Evolutionary conservation across 2,113 vertebrate genomes (phyloP), one percentile per base, ranked within the genome.

Genomic region (Ancistrus triradiatus): DNA sequence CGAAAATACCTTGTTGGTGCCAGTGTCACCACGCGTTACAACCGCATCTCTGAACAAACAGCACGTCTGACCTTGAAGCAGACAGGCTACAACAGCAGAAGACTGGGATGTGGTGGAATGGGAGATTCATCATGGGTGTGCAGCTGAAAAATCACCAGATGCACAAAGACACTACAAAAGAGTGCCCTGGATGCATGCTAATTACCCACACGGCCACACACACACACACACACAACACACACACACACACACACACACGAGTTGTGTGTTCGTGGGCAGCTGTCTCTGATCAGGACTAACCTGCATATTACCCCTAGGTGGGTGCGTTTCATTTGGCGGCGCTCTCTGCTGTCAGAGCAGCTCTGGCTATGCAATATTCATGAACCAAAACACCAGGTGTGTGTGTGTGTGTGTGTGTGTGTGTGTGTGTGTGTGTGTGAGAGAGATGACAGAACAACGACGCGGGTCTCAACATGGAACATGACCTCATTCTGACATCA

Each of bases 401-500:
- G n/a, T n/a, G n/a, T n/a, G n/a, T n/a, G n/a, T 18, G 15, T 14
- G 24, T 58, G 24, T 43, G 40, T 46, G 17, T 33, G 31, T 15
- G 11, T 35, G 11, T 59, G 24, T 59, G 40, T 61, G 40, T 59
- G 15, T 46, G 40, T 18, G 4, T 19, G 15, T 3, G 27, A 15
- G 14, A 35, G 17, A 19, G 35, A 55, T 27, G 27, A 55, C 25
- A 37, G 27, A 15, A 33, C 25, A 18, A 64, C 40, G 46, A 40
- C 19, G n/a, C 19, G 21, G 5, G 15, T 19, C 10, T 42, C 49
- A 52, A 42, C 61, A 33, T 5, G 27, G 25, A 53, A 64, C 8
- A 27, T 43, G 40, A 44, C 25, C 27, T 35, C 35, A 55, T 64
- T 46, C 62, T 64, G 62, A 64, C 50, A 55, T 64, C 25, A 64